phyloP scores from a whole-genome alignment of 1,140 invertebrate species.

The Varroa destructor region DNA sequence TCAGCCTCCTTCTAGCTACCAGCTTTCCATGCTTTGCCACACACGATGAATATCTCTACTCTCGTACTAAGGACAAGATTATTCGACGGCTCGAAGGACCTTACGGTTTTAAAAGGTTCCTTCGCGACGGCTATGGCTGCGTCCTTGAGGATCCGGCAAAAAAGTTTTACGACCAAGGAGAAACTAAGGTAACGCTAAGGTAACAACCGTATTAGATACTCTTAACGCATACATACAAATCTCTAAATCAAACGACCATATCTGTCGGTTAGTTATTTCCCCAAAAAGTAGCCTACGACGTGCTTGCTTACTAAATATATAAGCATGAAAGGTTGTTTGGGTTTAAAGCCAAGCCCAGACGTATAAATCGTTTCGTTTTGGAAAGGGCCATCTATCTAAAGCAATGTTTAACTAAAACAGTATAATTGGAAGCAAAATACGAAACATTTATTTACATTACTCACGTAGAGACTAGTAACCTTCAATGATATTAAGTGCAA shows the following conservation, averaged over 20 bases:
- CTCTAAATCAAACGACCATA: too few relatives aligned
- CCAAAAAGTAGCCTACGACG: too few relatives aligned
- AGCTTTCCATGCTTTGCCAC: slow-evolving; percentile 96
- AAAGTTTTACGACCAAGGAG: slow-evolving; percentile 55
- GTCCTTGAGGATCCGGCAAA: slow-evolving; percentile 65
- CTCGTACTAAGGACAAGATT: slow-evolving; percentile 74
- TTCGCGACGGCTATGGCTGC: slow-evolving; percentile 86
- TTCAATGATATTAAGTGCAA: too few relatives aligned
- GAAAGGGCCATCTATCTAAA: too few relatives aligned
- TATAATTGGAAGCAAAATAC: too few relatives aligned
- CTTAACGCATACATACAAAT: not conserved
- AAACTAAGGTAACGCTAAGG: slow-evolving; percentile 49
- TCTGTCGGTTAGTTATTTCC: too few relatives aligned
- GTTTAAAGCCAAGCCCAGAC: too few relatives aligned
- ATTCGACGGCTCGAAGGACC: slow-evolving; percentile 67
- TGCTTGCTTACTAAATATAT: too few relatives aligned
- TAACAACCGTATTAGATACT: not conserved
- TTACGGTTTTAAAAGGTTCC: slow-evolving; percentile 85
- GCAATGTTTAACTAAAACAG: not conserved
- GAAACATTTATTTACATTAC: too few relatives aligned
- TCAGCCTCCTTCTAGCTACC: slow-evolving; percentile 72
- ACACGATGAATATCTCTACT: slow-evolving; percentile 75
- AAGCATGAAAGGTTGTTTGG: too few relatives aligned
- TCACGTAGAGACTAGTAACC: too few relatives aligned
- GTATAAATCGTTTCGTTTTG: too few relatives aligned